Percentiles rank a stretch among this genome's conserved stretches.
phyloP scores from a whole-genome alignment of 1,140 invertebrate species.

The Laupala kohalensis region DNA sequence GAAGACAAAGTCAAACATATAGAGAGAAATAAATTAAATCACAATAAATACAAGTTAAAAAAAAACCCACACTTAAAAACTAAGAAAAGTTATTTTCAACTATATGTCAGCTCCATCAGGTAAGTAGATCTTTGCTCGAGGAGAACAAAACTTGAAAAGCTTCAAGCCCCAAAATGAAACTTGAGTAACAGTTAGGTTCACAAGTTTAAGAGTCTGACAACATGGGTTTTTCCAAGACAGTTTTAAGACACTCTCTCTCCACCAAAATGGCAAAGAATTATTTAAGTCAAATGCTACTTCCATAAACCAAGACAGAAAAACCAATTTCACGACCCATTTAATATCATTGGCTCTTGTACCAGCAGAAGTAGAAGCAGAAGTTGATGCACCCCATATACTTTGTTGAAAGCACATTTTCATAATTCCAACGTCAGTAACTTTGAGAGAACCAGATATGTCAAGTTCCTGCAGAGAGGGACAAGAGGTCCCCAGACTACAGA shows the following conservation, averaged over 20 bases:
- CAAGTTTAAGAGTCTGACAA: slow-evolving; percentile 7
- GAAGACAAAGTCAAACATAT: too few relatives aligned
- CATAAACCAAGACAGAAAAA: slow-evolving; percentile 11
- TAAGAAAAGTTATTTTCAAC: too few relatives aligned
- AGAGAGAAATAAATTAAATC: too few relatives aligned
- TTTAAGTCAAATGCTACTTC: slow-evolving; percentile 7
- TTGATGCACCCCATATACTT: background rate
- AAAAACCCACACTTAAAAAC: too few relatives aligned
- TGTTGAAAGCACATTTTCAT: slow-evolving; percentile 6
- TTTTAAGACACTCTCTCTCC: slow-evolving; percentile 7
- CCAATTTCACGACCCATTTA: background rate
- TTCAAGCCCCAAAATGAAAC: slow-evolving; percentile 8
- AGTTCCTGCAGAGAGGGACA: slow-evolving; percentile 13
- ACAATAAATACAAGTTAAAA: too few relatives aligned
- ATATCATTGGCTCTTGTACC: too few relatives aligned
- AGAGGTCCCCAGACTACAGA: slow-evolving; percentile 10
- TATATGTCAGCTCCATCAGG: too few relatives aligned
- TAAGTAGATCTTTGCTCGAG: background rate
- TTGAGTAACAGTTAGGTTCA: slow-evolving; percentile 9
- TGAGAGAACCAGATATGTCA: slow-evolving; percentile 12
- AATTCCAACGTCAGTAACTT: slow-evolving; percentile 12
- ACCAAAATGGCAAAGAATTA: slow-evolving; percentile 9
- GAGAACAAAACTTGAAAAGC: slow-evolving; percentile 5
- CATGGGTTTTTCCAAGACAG: slow-evolving; percentile 11
- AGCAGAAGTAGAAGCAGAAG: background rate